Evolutionary conservation across 2,888 invertebrate species (phyloP).

Genomic region (Dynastes grantii): DNA sequence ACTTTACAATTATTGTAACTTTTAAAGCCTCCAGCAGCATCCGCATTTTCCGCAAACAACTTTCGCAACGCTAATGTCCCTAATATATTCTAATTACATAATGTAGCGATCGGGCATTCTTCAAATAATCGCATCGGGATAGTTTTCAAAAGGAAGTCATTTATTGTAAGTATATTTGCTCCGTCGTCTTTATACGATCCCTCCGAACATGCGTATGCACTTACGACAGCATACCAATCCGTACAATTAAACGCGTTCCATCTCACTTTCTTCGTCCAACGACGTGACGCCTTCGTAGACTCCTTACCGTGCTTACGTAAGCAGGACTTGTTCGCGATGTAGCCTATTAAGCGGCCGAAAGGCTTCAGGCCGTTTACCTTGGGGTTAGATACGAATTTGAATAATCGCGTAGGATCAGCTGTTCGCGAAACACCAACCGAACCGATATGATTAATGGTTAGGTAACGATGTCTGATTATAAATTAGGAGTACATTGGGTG

Average conservation of each 20-base stretch:
- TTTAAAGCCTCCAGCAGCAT: neutral
- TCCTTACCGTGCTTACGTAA: neutral
- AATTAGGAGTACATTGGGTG: too few species aligned
- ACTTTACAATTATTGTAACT: neutral
- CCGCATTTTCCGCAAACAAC: neutral
- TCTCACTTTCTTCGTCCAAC: conserved; percentile 10
- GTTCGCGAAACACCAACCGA: neutral
- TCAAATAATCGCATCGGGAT: neutral
- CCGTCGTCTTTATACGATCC: neutral
- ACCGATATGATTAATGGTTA: neutral
- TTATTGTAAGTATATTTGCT: neutral
- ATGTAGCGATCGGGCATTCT: neutral
- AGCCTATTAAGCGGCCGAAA: neutral
- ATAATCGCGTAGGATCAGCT: conserved; percentile 14
- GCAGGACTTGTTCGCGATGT: neutral
- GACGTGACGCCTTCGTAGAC: neutral
- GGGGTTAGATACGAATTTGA: neutral
- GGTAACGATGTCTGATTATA: too few species aligned
- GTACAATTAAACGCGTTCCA: conserved; percentile 11
- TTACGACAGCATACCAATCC: neutral
- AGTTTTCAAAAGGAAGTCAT: conserved; percentile 14
- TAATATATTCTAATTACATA: conserved; percentile 2
- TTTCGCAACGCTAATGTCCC: neutral
- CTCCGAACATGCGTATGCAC: conserved; percentile 1
- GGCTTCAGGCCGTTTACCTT: conserved; percentile 3